phyloP scores from a whole-genome alignment of 2,888 invertebrate genomes.

The Tyria jacobaeae region DNA sequence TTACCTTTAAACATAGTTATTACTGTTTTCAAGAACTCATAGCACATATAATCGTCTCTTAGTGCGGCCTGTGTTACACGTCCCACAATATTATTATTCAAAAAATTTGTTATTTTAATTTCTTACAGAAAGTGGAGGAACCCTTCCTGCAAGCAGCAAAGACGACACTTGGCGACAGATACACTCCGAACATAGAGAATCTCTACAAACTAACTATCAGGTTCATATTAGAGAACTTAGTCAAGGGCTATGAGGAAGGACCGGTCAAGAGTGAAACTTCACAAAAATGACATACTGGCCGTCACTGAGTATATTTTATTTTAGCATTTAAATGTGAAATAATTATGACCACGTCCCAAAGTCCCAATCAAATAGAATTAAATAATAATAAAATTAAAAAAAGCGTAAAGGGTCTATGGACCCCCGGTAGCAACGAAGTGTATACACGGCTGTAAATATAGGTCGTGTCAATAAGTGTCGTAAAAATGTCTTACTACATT shows the following conservation, averaged over 20 bases:
- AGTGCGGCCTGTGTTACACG: no score
- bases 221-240: conserved; percentile 94
- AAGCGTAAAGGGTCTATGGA: no score
- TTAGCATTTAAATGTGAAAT: neutral
- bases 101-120: neutral
- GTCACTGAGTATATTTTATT: neutral
- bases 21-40: no score
- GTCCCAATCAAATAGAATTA: conserved; percentile 4
- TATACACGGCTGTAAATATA: no score
- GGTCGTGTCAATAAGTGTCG: no score
- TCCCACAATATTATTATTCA: no score
- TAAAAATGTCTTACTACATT: no score
- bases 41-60: no score
- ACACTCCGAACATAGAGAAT: conserved; percentile 95
- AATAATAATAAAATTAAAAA: no score
- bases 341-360: neutral
- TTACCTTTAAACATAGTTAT: no score
- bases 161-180: conserved; percentile 94
- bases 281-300: conserved; percentile 49
- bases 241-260: conserved; percentile 90
- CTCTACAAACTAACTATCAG: conserved; percentile 95
- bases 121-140: conserved; percentile 93
- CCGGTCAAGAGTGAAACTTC: conserved; percentile 56
- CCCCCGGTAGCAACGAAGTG: no score
- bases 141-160: conserved; percentile 95